A percentile compares a stretch with the other conserved stretches of the same genome.
These are phyloP conservation scores for Neodiprion fabricii DNA, from an alignment of 1,140 invertebrate genomes.

Conservation along the genomic window DNA sequence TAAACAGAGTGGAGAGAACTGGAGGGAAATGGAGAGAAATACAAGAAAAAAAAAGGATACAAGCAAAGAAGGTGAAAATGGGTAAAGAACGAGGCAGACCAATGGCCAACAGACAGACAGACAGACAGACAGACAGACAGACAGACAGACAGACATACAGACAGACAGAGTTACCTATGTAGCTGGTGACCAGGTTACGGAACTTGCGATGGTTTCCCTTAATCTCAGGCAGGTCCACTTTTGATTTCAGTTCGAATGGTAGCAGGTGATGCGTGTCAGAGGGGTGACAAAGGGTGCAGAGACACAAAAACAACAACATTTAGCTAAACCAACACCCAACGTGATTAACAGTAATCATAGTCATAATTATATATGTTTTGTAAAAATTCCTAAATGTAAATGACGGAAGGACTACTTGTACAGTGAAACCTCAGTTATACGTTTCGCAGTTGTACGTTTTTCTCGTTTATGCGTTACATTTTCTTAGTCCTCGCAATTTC, in stretches of 20 bases:
- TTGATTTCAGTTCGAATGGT: conserved; percentile 51
- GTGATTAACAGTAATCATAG: conserved; percentile 7
- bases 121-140: conserved; percentile 30
- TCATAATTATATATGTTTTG: conserved; percentile 16
- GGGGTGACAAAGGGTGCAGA: conserved; percentile 60
- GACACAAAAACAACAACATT: conserved; percentile 62
- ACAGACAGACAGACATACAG: conserved; percentile 17
- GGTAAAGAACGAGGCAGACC: conserved; percentile 30
- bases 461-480: too few species aligned
- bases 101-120: conserved; percentile 41
- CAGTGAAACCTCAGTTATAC: too few species aligned
- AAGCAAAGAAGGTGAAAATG: conserved; percentile 32
- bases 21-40: conserved; percentile 24
- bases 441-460: too few species aligned
- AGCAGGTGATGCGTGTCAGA: conserved; percentile 53
- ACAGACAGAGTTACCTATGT: conserved; percentile 83
- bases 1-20: conserved; percentile 21
- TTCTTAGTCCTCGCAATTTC: too few species aligned
- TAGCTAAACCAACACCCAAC: conserved; percentile 48
- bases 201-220: conserved; percentile 98
- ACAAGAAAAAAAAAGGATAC: conserved; percentile 17
- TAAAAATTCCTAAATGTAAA: not conserved
- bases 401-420: too few species aligned
- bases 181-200: conserved; percentile 95
- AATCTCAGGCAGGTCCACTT: conserved; percentile 96